phyloP scores from a whole-genome alignment of 1,140 invertebrate species.

The Temnothorax nylanderi region DNA sequence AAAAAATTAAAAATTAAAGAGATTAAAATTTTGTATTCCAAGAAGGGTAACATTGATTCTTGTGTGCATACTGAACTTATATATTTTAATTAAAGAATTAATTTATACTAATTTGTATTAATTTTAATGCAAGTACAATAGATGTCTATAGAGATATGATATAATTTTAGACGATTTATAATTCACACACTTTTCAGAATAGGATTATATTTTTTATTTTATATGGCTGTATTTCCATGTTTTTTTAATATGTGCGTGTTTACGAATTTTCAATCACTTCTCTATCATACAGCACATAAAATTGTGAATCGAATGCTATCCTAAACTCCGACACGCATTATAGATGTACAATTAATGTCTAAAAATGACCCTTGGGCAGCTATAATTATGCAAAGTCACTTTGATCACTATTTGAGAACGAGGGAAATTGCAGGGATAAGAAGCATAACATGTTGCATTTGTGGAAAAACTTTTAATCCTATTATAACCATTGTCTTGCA shows the following conservation, averaged over 20 bases:
- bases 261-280: neutral
- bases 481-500: neutral
- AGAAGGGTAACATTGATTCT: neutral
- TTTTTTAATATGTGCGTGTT: neutral
- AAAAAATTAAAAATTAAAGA: neutral
- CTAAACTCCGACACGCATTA: neutral
- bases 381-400: slow-evolving; percentile 16
- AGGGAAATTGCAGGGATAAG: neutral
- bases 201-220: neutral
- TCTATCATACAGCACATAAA: neutral
- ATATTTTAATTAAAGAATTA: neutral
- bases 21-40: neutral
- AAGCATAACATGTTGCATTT: neutral
- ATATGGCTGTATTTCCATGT: too few species aligned
- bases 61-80: neutral
- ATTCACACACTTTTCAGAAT: neutral
- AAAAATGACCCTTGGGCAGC: neutral
- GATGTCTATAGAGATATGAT: too few species aligned
- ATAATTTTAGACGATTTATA: neutral
- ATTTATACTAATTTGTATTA: too few species aligned
- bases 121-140: too few species aligned
- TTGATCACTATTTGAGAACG: neutral
- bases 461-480: slow-evolving; percentile 38
- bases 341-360: neutral
- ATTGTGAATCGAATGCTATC: neutral